A percentile compares a stretch with the other conserved stretches of the same genome.
Conservation (phyloP, 2,888 invertebrate genomes). For the Tinea semifulvella region DNA sequence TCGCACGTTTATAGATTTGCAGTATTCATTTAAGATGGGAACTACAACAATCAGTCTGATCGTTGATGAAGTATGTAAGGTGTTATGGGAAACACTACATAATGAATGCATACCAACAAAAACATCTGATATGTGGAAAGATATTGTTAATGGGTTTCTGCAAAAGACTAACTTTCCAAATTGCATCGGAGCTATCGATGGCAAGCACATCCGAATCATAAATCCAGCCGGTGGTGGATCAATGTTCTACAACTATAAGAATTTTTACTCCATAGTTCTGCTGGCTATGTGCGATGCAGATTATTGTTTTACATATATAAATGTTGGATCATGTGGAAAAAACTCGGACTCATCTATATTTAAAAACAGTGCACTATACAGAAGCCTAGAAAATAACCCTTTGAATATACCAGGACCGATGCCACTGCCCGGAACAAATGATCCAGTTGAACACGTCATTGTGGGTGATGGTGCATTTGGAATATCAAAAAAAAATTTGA, state of each 20-base stretch:
- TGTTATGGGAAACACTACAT: constrained; percentile 19
- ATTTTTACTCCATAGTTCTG: constrained; percentile 16
- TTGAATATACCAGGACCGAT: constrained; percentile 20
- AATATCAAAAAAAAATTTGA: constrained; percentile 22
- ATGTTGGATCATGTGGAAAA: constrained; percentile 20
- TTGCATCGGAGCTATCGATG: constrained; percentile 17
- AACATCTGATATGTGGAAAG: constrained; percentile 19
- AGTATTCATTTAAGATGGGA: constrained; percentile 17
- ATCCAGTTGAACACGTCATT: constrained; percentile 11
- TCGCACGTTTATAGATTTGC: constrained; percentile 20
- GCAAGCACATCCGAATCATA: constrained; percentile 18
- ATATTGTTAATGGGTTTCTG: constrained; percentile 20
- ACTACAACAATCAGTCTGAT: constrained; percentile 19
- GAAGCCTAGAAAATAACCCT: constrained; percentile 17
- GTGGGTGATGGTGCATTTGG: constrained; percentile 25
- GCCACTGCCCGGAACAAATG: constrained; percentile 19
- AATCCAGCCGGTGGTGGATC: constrained; percentile 18
- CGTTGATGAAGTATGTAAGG: constrained; percentile 20
- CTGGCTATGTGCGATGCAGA: constrained; percentile 20
- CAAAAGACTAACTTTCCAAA: constrained; percentile 16
- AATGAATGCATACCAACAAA: constrained; percentile 19
- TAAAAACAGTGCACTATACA: constrained; percentile 17
- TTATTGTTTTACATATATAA: constrained; percentile 19
- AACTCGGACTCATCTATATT: constrained; percentile 20
- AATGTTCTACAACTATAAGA: constrained; percentile 19